Evolutionary conservation across 2,888 invertebrate species (phyloP), one percentile per base, ranked within the genome.

Genomic region (Mesoligia furuncula): DNA sequence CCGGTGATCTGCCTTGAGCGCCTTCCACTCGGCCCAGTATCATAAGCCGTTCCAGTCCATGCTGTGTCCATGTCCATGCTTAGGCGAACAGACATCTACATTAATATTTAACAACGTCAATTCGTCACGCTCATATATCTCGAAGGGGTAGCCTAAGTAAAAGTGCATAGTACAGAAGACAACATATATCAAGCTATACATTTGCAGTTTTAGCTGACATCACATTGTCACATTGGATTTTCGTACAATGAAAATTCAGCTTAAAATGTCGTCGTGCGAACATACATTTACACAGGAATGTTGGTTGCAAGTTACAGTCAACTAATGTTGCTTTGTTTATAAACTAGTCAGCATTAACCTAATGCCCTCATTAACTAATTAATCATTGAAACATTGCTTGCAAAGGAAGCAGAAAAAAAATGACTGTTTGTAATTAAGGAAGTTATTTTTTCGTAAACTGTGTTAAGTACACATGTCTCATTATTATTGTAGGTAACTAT

Each of bases 291-390:
- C 54, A 4, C 11, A 54, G 11, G 24, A 54, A 54, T n/a, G n/a
- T n/a, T 54, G 11, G 6, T 36, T 31, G n/a, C 11, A 20, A 20
- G 11, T 36, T 31, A 61, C 20, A 67, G 31, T 27, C 8, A 48
- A 27, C 45, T 42, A 76, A 59, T 31, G 13, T 31, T 54, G 8
- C 24, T 20, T 48, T 64, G 1, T 36, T 64, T 17, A 27, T 64
- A n/a, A 36, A 39, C 9, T 15, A 45, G 45, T 45, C 45, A 45
- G 45, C 45, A 15, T 45, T 45, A 45, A 15, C 45, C 45, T 45
- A 45, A 45, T 45, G 45, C 45, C 45, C 45, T 45, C 48, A 80
- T 79, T 73, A 57, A 48, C 54, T 48, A 57, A 80, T 57, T 67
- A 31, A 39, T 39, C 27, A 62, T 67, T 73, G n/a, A 54, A 48